Evolutionary conservation across 2,113 vertebrate species (phyloP).

Genomic region (Plectropomus leopardus): DNA sequence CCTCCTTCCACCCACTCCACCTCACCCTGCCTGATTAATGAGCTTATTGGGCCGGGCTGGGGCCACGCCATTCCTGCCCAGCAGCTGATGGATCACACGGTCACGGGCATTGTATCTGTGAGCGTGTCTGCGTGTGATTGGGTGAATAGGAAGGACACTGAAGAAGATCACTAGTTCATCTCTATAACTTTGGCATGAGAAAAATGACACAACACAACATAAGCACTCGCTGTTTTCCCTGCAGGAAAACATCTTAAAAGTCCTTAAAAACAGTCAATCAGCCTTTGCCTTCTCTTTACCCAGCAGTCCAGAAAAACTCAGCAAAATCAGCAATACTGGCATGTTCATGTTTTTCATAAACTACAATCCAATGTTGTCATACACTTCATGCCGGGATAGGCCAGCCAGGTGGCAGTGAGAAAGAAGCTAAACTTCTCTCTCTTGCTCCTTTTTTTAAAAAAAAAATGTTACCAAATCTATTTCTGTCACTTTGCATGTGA

Average conservation of each 20-base stretch:
- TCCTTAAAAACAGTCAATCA: constrained; percentile 3
- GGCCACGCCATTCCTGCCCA: constrained; percentile 60
- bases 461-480: neutral
- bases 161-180: constrained; percentile 9
- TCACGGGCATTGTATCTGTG: constrained; percentile 15
- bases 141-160: constrained; percentile 32
- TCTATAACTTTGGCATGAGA: neutral
- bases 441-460: neutral
- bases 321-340: neutral
- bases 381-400: neutral
- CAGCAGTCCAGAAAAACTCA: neutral
- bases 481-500: neutral
- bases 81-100: constrained; percentile 66
- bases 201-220: constrained; percentile 1
- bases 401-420: neutral
- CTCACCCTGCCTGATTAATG: constrained; percentile 71
- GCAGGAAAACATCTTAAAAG: neutral
- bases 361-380: neutral
- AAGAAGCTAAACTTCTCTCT: neutral
- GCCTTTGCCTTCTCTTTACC: constrained; percentile 2
- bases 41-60: constrained; percentile 61
- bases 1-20: constrained; percentile 70
- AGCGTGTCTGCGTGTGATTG: constrained; percentile 32
- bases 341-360: neutral
- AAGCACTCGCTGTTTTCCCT: neutral